Evolutionary conservation across 92 coral and sea anemone genomes (phyloP).

Genomic region (Porites rus): DNA sequence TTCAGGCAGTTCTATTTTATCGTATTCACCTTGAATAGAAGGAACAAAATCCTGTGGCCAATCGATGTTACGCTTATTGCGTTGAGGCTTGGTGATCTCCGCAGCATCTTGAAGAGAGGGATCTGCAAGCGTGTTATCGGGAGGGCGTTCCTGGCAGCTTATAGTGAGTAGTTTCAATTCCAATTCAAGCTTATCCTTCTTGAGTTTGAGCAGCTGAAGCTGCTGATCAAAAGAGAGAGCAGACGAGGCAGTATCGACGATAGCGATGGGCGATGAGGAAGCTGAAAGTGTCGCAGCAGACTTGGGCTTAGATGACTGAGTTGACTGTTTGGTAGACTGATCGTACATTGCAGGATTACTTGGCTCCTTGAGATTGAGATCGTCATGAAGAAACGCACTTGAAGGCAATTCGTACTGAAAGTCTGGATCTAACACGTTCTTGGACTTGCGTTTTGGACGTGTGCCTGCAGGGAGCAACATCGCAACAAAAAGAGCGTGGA

Average conservation of each 20-base stretch:
- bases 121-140: not conserved
- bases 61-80: conserved; percentile 2
- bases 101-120: not conserved
- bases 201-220: conserved; percentile 1
- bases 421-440: too few species aligned
- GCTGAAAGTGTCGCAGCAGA: not conserved
- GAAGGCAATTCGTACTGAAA: too few species aligned
- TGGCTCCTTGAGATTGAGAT: not conserved
- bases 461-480: too few species aligned
- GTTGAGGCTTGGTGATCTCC: not conserved
- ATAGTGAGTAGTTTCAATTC: not conserved
- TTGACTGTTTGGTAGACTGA: not conserved
- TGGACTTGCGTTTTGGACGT: too few species aligned
- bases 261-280: not conserved
- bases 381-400: not conserved
- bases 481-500: too few species aligned
- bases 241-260: not conserved
- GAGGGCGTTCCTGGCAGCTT: conserved; percentile 15
- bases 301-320: not conserved
- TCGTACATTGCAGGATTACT: not conserved
- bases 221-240: not conserved
- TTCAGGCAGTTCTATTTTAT: not conserved
- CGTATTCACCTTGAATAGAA: not conserved
- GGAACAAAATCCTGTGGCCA: conserved; percentile 14
- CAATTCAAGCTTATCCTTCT: not conserved